phyloP scores from a whole-genome alignment of 1,140 invertebrate species.

The Drosophila gunungcola region DNA sequence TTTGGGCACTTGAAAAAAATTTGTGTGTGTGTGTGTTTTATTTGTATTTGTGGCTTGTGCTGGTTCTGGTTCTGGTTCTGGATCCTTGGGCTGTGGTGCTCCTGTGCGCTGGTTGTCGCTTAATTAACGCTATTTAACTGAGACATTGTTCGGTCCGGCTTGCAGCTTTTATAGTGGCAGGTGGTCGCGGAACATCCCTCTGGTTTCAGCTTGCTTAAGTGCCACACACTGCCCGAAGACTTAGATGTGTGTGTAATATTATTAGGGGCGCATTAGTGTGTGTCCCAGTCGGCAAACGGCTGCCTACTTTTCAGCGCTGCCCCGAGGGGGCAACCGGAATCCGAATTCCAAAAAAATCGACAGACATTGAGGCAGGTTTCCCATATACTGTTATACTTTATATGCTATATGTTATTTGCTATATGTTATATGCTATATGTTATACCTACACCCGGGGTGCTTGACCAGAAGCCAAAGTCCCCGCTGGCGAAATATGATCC shows the following conservation, averaged over 20 bases:
- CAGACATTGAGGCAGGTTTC: slow-evolving; percentile 69
- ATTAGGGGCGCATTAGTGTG: slow-evolving; percentile 66
- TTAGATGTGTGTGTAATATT: slow-evolving; percentile 72
- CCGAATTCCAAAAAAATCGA: slow-evolving; percentile 9
- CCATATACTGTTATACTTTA: background rate
- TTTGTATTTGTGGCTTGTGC: too few relatives aligned
- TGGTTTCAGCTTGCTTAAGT: slow-evolving; percentile 9
- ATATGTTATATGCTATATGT: background rate
- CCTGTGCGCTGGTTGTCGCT: slow-evolving; percentile 41
- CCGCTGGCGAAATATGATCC: slow-evolving; percentile 64
- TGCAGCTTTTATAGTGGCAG: slow-evolving; percentile 74
- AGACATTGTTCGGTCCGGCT: slow-evolving; percentile 64
- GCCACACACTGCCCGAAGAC: slow-evolving; percentile 45
- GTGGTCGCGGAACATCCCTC: slow-evolving; percentile 43
- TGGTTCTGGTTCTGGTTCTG: background rate
- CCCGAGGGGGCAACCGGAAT: background rate
- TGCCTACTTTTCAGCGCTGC: slow-evolving; percentile 61
- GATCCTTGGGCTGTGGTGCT: slow-evolving; percentile 4
- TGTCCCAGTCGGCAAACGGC: slow-evolving; percentile 36
- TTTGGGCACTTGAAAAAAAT: slow-evolving; percentile 18
- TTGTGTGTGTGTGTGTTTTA: background rate
- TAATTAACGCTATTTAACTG: slow-evolving; percentile 80
- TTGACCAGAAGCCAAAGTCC: slow-evolving; percentile 42
- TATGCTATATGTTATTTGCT: too few relatives aligned
- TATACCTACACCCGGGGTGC: slow-evolving; percentile 16